phyloP scores from a whole-genome alignment of 1,140 invertebrate genomes.

The Vanessa tameamea region DNA sequence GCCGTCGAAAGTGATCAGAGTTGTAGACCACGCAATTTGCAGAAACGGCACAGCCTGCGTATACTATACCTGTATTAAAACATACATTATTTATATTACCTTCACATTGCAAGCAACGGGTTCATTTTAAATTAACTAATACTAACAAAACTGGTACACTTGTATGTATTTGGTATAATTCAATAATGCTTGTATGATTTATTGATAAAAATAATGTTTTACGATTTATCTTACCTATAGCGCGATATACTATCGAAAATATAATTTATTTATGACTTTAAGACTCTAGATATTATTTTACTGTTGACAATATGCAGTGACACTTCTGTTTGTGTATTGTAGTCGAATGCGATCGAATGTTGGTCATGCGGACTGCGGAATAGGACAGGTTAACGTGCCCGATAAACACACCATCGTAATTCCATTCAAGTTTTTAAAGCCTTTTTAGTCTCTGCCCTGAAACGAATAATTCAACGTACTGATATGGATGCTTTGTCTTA shows the following conservation, averaged over 20 bases:
- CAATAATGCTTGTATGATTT: neutral
- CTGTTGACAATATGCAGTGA: conserved; percentile 14
- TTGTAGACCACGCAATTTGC: conserved; percentile 48
- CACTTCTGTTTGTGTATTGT: conserved; percentile 33
- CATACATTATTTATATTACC: neutral
- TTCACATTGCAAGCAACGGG: neutral
- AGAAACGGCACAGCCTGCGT: conserved; percentile 43
- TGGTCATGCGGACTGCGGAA: conserved; percentile 49
- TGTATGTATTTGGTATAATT: neutral
- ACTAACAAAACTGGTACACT: neutral
- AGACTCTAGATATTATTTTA: neutral
- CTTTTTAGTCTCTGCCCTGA: conserved; percentile 47
- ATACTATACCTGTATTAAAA: conserved; percentile 6
- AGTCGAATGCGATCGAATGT: conserved; percentile 42
- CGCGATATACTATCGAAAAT: neutral
- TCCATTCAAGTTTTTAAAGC: conserved; percentile 56
- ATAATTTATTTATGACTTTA: neutral
- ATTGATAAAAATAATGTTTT: neutral
- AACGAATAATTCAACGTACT: conserved; percentile 49
- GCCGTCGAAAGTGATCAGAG: conserved; percentile 59
- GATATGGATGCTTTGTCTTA: conserved; percentile 49
- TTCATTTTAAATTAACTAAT: neutral
- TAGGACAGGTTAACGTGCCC: conserved; percentile 56
- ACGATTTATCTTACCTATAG: no score
- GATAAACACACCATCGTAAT: conserved; percentile 57